Conservation (phyloP, 1,140 invertebrate species). For the Ceratina calcarata region DNA sequence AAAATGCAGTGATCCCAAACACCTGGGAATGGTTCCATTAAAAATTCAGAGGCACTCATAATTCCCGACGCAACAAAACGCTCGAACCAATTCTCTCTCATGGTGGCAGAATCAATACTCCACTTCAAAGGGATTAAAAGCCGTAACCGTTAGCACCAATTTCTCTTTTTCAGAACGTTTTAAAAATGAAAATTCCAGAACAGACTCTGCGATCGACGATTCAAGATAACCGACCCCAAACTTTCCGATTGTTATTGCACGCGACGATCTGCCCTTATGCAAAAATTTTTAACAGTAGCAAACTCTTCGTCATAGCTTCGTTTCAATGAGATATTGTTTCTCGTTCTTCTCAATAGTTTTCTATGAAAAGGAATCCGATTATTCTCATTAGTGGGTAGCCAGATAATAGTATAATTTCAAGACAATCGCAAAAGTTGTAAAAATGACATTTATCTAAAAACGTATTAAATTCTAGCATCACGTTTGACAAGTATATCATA, state of each 20-base stretch:
- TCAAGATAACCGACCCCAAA: background rate
- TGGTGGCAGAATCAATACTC: conserved; percentile 5
- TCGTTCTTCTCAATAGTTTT: no score
- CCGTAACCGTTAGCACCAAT: background rate
- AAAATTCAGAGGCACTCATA: background rate
- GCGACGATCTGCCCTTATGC: no score
- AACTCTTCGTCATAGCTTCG: background rate
- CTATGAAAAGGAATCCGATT: no score
- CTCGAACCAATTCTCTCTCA: background rate
- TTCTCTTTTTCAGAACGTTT: background rate
- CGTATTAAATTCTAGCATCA: no score
- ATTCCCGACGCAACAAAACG: background rate
- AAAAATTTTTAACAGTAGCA: background rate
- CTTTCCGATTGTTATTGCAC: conserved; percentile 3
- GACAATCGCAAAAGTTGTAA: no score
- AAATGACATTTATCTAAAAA: no score
- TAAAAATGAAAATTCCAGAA: conserved; percentile 29
- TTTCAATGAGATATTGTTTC: background rate
- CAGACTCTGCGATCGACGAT: background rate
- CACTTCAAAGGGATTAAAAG: conserved; percentile 18
- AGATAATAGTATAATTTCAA: no score
- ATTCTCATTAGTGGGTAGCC: no score
- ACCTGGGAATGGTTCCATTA: background rate
- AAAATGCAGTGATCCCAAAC: background rate
- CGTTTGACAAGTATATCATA: no score